These are phyloP conservation scores for Diplosoma virens DNA, from an alignment of 23 tunicate genomes.

Conservation along the genomic window DNA sequence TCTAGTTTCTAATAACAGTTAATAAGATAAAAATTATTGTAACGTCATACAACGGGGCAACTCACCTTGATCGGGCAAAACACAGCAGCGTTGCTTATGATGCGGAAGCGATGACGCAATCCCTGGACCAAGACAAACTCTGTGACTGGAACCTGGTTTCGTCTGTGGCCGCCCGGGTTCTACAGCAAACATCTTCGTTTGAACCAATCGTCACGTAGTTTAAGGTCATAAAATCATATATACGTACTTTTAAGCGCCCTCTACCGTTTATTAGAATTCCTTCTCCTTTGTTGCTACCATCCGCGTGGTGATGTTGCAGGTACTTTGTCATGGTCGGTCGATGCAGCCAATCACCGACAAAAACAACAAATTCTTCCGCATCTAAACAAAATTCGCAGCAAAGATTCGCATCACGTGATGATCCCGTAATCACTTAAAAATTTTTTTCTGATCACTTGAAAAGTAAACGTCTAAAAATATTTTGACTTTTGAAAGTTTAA, in stretches of 20 bases:
- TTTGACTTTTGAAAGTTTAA: too few species aligned
- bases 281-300: slow-evolving; percentile 89
- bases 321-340: slow-evolving; percentile 64
- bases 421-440: too few species aligned
- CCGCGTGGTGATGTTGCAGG: slow-evolving; percentile 85
- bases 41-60: too few species aligned
- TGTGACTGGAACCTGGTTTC: not conserved
- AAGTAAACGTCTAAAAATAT: too few species aligned
- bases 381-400: slow-evolving; percentile 12
- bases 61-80: slow-evolving; percentile 89
- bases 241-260: slow-evolving; percentile 39
- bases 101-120: slow-evolving; percentile 67
- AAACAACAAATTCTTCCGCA: slow-evolving; percentile 34
- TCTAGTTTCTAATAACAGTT: too few species aligned
- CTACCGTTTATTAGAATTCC: slow-evolving; percentile 83
- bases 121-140: slow-evolving; percentile 36
- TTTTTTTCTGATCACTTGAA: too few species aligned
- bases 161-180: not conserved
- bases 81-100: slow-evolving; percentile 78
- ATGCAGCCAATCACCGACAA: slow-evolving; percentile 89
- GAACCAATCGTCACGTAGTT: too few species aligned
- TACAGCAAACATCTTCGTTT: not conserved
- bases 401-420: not conserved
- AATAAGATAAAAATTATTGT: too few species aligned
- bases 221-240: too few species aligned